These are phyloP conservation scores for Trematomus loennbergii DNA, from an alignment of 2,113 vertebrate genomes.

Conservation along the genomic window DNA sequence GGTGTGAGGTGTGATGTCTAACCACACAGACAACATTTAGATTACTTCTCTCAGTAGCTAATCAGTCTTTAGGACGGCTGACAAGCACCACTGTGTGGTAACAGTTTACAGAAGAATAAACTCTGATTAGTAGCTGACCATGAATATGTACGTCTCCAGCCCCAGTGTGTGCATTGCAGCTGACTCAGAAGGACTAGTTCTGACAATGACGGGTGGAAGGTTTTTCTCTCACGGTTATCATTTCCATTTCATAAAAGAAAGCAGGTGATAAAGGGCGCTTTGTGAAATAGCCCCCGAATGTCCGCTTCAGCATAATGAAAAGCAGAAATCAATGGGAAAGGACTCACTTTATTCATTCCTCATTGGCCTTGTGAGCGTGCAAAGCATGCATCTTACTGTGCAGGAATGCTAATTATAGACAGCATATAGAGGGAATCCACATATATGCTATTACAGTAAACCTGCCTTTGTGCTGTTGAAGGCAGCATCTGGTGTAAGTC, in stretches of 20 bases:
- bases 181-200: constrained; percentile 7
- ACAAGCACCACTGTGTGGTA: not conserved
- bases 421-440: constrained; percentile 52
- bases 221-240: constrained; percentile 63
- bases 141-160: constrained; percentile 8
- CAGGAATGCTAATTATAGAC: constrained; percentile 62
- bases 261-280: constrained; percentile 47
- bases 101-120: constrained; percentile 34
- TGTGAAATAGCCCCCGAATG: constrained; percentile 52
- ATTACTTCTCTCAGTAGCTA: not conserved
- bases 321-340: constrained; percentile 62
- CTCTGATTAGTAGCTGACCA: constrained; percentile 15
- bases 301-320: constrained; percentile 61
- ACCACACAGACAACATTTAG: constrained; percentile 15
- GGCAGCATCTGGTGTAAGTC: constrained; percentile 40
- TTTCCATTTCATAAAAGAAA: constrained; percentile 68
- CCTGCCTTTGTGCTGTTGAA: constrained; percentile 47
- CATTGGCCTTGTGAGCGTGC: not conserved
- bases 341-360: constrained; percentile 48
- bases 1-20: not conserved
- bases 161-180: constrained; percentile 7
- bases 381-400: constrained; percentile 18
- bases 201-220: constrained; percentile 11
- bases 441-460: constrained; percentile 40
- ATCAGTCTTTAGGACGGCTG: constrained; percentile 1